phyloP scores from a whole-genome alignment of 1,140 invertebrate genomes.

The Platyura marginata region DNA sequence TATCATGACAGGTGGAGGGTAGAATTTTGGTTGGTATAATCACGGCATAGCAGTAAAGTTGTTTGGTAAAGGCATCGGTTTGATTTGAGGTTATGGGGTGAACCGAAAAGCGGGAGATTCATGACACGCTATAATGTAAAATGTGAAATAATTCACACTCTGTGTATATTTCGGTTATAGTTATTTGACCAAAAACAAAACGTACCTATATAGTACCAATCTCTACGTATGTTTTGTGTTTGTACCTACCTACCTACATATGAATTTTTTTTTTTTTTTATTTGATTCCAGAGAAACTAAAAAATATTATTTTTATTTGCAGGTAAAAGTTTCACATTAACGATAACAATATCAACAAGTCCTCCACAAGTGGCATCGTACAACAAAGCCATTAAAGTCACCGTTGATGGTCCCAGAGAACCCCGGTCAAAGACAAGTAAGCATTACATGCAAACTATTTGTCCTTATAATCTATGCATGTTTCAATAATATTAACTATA shows the following conservation, averaged over 20 bases:
- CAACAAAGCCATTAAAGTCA: slow-evolving; percentile 96
- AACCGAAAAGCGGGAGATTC: not conserved
- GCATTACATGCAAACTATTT: too few relatives aligned
- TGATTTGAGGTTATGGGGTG: slow-evolving; percentile 2
- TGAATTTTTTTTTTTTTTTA: too few relatives aligned
- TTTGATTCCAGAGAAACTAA: not conserved
- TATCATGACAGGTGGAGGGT: not conserved
- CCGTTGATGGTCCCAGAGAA: slow-evolving; percentile 93
- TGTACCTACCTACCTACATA: too few relatives aligned
- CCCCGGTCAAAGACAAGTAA: slow-evolving; percentile 94
- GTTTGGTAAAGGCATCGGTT: slow-evolving; percentile 1
- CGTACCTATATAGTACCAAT: too few relatives aligned
- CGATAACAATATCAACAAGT: slow-evolving; percentile 81
- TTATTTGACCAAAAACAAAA: too few relatives aligned
- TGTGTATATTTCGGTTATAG: too few relatives aligned
- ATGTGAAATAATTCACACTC: not conserved
- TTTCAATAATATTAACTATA: not conserved
- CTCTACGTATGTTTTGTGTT: too few relatives aligned
- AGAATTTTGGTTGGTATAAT: not conserved
- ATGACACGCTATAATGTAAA: not conserved
- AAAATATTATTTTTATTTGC: slow-evolving; percentile 20
- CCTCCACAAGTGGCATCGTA: slow-evolving; percentile 95
- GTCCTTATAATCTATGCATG: not conserved
- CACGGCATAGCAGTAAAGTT: not conserved
- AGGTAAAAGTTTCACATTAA: slow-evolving; percentile 96